phyloP scores from a whole-genome alignment of 2,113 vertebrate genomes.

The Tragelaphus strepsiceros region DNA sequence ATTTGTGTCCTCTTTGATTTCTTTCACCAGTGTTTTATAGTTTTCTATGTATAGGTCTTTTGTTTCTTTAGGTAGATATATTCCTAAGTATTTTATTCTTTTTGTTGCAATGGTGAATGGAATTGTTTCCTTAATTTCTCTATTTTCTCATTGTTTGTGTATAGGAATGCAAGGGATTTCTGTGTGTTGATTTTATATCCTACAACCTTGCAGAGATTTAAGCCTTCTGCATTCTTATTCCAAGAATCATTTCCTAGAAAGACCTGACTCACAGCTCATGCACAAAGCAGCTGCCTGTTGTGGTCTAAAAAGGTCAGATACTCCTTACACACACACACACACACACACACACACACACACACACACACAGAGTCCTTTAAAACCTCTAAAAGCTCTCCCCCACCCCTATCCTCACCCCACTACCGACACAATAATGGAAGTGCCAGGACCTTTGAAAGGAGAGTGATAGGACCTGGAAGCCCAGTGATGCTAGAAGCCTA shows the following conservation, averaged over 20 bases:
- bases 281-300: neutral
- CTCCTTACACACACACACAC: neutral
- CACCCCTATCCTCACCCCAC: no score
- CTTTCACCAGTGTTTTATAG: no score
- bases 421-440: neutral
- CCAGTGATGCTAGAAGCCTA: neutral
- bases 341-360: neutral
- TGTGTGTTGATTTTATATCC: no score
- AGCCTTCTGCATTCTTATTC: neutral
- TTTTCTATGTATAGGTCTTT: no score
- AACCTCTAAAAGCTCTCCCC: neutral
- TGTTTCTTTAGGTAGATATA: no score
- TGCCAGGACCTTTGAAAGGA: neutral
- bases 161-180: no score
- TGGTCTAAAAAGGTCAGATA: neutral
- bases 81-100: no score
- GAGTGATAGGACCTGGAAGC: neutral
- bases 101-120: no score
- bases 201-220: neutral
- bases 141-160: no score
- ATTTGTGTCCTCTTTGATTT: no score
- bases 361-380: neutral
- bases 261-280: neutral
- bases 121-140: no score
- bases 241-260: constrained; percentile 11